Conservation (phyloP, 2,888 invertebrate genomes). For the Harmothoe impar region DNA sequence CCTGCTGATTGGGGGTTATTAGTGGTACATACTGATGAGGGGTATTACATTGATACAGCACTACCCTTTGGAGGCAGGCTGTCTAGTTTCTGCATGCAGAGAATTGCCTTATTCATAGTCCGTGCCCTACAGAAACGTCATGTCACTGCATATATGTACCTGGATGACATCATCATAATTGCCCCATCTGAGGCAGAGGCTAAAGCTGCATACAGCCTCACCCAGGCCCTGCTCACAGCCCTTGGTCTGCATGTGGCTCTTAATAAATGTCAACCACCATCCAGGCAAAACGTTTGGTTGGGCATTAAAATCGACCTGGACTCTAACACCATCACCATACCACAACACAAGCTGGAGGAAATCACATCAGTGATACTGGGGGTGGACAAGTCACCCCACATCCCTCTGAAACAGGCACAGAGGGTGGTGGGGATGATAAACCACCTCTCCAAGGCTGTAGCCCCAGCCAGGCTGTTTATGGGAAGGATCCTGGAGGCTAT, state of each 20-base stretch:
- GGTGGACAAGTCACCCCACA: not conserved
- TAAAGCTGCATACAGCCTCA: not conserved
- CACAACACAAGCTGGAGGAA: not conserved
- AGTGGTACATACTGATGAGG: not conserved
- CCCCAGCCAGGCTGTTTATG: not conserved
- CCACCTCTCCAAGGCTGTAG: not conserved
- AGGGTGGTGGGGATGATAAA: not conserved
- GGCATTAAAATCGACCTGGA: not conserved
- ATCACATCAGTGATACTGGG: not conserved
- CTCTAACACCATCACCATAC: not conserved
- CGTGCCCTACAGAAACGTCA: not conserved
- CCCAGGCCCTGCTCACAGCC: not conserved
- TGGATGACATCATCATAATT: slow-evolving; percentile 3
- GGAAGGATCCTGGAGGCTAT: not conserved
- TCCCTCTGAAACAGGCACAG: not conserved
- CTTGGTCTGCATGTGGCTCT: not conserved
- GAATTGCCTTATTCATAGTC: not conserved
- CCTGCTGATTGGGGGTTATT: not conserved
- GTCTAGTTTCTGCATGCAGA: not conserved
- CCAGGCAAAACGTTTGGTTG: not conserved
- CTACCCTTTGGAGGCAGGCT: not conserved
- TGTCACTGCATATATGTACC: not conserved
- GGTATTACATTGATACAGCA: not conserved
- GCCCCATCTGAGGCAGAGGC: not conserved
- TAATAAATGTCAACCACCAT: not conserved